These are phyloP conservation scores for Tigriopus californicus DNA, from an alignment of 2,888 invertebrate species.

Conservation along the genomic window DNA sequence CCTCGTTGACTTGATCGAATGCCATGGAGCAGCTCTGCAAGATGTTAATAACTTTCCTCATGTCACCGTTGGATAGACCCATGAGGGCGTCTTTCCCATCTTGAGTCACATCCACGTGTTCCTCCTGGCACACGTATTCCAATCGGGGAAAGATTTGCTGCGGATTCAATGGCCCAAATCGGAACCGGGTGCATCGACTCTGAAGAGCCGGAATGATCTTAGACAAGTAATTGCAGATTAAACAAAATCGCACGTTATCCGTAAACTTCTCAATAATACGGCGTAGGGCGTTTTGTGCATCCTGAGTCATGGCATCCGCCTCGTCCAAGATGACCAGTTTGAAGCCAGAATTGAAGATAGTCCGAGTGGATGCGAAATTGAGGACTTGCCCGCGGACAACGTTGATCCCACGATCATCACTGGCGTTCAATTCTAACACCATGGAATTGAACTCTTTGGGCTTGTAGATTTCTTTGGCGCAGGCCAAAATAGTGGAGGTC, in stretches of 20 bases:
- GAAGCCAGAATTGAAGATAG: constrained; percentile 78
- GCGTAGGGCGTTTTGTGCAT: constrained; percentile 93
- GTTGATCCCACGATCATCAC: constrained; percentile 91
- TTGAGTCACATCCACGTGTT: constrained; percentile 57
- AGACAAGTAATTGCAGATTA: constrained; percentile 94
- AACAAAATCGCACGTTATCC: constrained; percentile 92
- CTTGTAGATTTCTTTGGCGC: constrained; percentile 75
- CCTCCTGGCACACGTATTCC: constrained; percentile 42
- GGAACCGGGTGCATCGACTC: constrained; percentile 87
- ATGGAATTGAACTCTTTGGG: constrained; percentile 78
- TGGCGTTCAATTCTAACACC: constrained; percentile 88
- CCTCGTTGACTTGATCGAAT: constrained; percentile 61
- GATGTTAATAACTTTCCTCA: constrained; percentile 90
- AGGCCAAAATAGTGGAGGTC: constrained; percentile 90
- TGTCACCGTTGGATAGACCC: constrained; percentile 81
- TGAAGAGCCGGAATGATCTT: constrained; percentile 98
- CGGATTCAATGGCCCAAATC: constrained; percentile 72
- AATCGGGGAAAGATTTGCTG: constrained; percentile 76
- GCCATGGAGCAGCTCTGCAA: constrained; percentile 91
- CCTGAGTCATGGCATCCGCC: constrained; percentile 98
- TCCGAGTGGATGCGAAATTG: constrained; percentile 88
- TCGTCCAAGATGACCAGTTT: constrained; percentile 94
- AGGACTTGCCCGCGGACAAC: constrained; percentile 81
- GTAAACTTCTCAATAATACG: constrained; percentile 85
- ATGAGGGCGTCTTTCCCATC: constrained; percentile 77